Base-by-base conservation (phyloP, 2,888 invertebrate genomes). In the Eubasilissa splendida region DNA sequence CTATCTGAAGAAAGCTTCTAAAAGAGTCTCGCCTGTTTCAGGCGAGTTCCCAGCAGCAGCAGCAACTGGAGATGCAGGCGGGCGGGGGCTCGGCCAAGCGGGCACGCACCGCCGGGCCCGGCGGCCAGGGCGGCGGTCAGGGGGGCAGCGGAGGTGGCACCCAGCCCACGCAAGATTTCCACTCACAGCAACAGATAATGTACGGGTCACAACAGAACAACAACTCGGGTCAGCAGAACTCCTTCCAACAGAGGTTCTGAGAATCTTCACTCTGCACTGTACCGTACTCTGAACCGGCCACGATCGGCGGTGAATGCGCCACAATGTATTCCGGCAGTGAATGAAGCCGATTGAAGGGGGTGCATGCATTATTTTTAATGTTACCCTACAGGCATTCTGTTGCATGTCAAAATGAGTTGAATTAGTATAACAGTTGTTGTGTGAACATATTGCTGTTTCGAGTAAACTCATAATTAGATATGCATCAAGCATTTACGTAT, bases 171-270 rank as follows among this genome's bases (percentile, higher is more conserved):
- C 83, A 83, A 59, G 82, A 84, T 52, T 82, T 81, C 71, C 73
- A 83, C 82, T 52, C 80, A 90, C 50, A 84, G 84, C 93, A 94
- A 86, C 94, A 94, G 86, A 94, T 94, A 92, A 93, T 94, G 93
- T 93, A 94, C 86, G 93, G 92, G 65, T 92, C 91, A 71, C 90
- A 90, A 85, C 92, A 92, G 82, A 90, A 89, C 63, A 87, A 86
- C 63, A 86, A 85, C 52, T 86, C 87, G 14, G 84, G 93, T 84
- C 92, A 92, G 86, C 94, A 94, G 85, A 92, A 92, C 82, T 94
- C 93, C 86, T 94, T 94, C 85, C 94, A 94, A 85, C 94, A 94
- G 86, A 89, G 94, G 84, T 94, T 94, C 88, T 93, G 87, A 33
- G 14, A 42, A 14, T 68, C 68, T 52, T 12, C 71, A 14, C 71